Evolutionary conservation across 2,888 invertebrate genomes (phyloP), one percentile per base, ranked within the genome.

Genomic region (Dolichopus griseipennis): DNA sequence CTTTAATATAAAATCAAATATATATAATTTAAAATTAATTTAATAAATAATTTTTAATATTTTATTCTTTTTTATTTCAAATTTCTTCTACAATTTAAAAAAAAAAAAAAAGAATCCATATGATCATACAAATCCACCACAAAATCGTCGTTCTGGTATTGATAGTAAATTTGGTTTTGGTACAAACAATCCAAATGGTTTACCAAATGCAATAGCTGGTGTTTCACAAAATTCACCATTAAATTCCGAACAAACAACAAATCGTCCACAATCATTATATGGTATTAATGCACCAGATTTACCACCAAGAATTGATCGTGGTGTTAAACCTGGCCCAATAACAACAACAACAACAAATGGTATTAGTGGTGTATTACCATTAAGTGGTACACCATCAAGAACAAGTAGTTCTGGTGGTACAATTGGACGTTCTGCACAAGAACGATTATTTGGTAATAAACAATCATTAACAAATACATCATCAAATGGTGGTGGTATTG

Each of bases 231-330:
- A 75, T 78, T 79, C 65, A 72, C 80, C 65, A 82, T 68, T 67
- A 20, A 52, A 68, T n/a, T 63, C 75, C 43, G 70, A 68, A 18
- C 73, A 72, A 34, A 73, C 73, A 75, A 73, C 78, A 77, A 75
- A 75, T 71, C 76, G 73, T 71, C 79, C 82, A 15, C 82, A 82
- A 70, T 80, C 81, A 0, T 73, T 87, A n/a, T 87, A 87, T 72
- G 87, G 87, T 65, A 79, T 80, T 18, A 77, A 81, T 73, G 81
- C 78, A 3, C 93, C 93, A 1, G 93, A 94, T 83, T 81, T 94
- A 70, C 95, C 95, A 0, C 95, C 95, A 1, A 85, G 93, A 68
- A 88, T 93, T 27, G 90, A 92, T 80, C 84, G 92, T 37, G 90
- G 87, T 69, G 88, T 84, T 3, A 91, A 95, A 76, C 95, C 95